Base-by-base conservation (phyloP, 2,797 vertebrate species). In the Sparidentex hasta region DNA sequence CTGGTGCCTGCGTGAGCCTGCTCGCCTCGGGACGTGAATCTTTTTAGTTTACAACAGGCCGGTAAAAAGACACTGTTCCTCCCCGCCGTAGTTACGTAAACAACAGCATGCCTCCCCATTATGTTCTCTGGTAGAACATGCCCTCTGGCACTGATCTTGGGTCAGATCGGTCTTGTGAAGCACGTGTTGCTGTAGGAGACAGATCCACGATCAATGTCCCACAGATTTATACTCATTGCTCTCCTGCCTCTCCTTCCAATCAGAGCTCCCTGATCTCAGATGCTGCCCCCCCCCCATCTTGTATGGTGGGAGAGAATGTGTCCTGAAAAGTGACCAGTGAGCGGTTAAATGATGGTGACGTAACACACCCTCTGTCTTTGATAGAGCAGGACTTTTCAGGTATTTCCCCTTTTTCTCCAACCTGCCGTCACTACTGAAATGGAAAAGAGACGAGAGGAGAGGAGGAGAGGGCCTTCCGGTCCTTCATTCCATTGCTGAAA, bases 1-100 rank as follows among this genome's bases (percentile, higher is more conserved):
- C 14, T 38, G 73, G 70, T 56, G 83, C 83, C 75, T 71, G 61
- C 70, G 18, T 20, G 85, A 66, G 50, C 70, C 33, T 27, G 54
- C 52, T 78, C 33, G 69, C 89, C 89, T 55, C 74, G 16, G 89
- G 87, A 75, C 68, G 51, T 44, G 18, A 72, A 75, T 78, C 67
- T 73, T 75, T 33, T 63, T 18, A 71, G 67, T 87, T 92, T 85
- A 89, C 25, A 48, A 83, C 29, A 4, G 16, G 38, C 69, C 21
- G 23, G 25, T 64, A 69, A 79, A 38, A 75, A 90, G 74, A 80
- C 65, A 70, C 21, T 20, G 74, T 38, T 38, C 38, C 68, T 90
- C 66, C 52, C 71, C 48, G 1, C 68, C 56, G 79, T 44, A 50
- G 78, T 88, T 76, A 71, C 46, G n/a, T 81, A 73, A 91, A 84